Evolutionary conservation across 2,113 vertebrate genomes (phyloP), one percentile per base, ranked within the genome.

Genomic region (Boulengerochromis microlepis): DNA sequence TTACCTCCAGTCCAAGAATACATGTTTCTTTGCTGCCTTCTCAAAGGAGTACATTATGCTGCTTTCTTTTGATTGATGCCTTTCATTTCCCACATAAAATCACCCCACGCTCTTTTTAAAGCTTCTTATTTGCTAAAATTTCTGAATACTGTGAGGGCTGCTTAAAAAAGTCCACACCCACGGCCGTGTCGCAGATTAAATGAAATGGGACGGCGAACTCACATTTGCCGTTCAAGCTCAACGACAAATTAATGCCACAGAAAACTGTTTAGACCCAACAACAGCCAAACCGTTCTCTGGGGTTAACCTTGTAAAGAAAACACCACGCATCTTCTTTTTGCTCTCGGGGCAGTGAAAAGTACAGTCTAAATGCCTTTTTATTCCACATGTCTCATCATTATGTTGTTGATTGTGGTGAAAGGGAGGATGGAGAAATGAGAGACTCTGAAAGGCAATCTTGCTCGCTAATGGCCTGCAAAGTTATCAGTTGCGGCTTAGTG

Each of bases 401-500:
- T 86, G 89, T 92, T 93, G 93, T 94, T 95, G 95, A 96, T 95
- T 95, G 91, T 85, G 38, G 81, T 86, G 91, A 92, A 89, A 88
- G 81, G 83, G 86, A 89, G 92, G 87, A 86, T 56, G 87, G 69
- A 87, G 90, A 89, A 93, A 95, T 89, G 91, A 92, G 90, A 91
- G 89, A 89, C 87, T 86, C 82, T 87, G 88, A 94, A 91, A 96
- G 92, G 92, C 95, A 96, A 95, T 96, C 94, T 93, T 64, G 91
- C 84, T 93, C 82, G 52, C 92, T 96, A 96, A 96, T 95, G 95
- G 93, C 95, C 95, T 94, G 95, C 93, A 96, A 96, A 95, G 95
- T 96, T 97, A 96, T 96, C 95, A 95, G 95, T 95, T 93, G 95
- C 92, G 88, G 96, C 95, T 96, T 96, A 96, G 94, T 94, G 94